Evolutionary conservation across 2,888 invertebrate genomes (phyloP).

Genomic region (Proisotoma minuta): DNA sequence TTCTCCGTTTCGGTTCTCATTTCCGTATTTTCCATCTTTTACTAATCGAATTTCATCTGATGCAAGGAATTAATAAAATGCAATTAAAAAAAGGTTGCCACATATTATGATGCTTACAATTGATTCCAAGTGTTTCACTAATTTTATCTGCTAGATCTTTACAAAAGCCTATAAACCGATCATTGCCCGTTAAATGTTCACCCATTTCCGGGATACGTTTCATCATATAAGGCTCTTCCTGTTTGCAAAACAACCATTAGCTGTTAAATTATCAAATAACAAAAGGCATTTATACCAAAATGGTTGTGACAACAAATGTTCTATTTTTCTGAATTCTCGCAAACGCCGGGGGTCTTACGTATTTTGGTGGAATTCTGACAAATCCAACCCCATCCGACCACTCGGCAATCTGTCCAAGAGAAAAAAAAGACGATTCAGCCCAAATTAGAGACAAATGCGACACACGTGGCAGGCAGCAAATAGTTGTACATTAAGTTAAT

Average conservation of each 20-base stretch:
- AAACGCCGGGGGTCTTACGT: slow-evolving; percentile 44
- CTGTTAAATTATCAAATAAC: no score
- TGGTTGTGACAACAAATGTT: slow-evolving; percentile 81
- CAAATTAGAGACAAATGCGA: no score
- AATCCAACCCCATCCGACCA: slow-evolving; percentile 46
- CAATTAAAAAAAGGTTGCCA: not conserved
- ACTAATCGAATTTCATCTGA: slow-evolving; percentile 78
- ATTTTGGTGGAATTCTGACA: slow-evolving; percentile 45
- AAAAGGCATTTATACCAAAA: slow-evolving; percentile 60
- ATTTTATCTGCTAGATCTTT: slow-evolving; percentile 67
- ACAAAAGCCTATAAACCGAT: slow-evolving; percentile 72
- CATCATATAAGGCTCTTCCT: slow-evolving; percentile 88
- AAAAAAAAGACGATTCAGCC: no score
- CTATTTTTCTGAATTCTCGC: slow-evolving; percentile 57
- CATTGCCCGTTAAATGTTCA: slow-evolving; percentile 64
- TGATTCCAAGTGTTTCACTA: slow-evolving; percentile 69
- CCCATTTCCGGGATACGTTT: slow-evolving; percentile 63
- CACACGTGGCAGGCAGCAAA: no score
- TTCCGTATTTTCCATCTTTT: slow-evolving; percentile 78
- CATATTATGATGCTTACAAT: slow-evolving; percentile 63
- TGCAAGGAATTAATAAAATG: not conserved
- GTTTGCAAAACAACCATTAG: no score
- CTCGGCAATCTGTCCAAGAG: slow-evolving; percentile 43
- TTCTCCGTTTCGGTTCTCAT: slow-evolving; percentile 69
- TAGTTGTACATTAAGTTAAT: no score